phyloP scores from a whole-genome alignment of 2,113 vertebrate genomes.

The Dipodomys stephensi region DNA sequence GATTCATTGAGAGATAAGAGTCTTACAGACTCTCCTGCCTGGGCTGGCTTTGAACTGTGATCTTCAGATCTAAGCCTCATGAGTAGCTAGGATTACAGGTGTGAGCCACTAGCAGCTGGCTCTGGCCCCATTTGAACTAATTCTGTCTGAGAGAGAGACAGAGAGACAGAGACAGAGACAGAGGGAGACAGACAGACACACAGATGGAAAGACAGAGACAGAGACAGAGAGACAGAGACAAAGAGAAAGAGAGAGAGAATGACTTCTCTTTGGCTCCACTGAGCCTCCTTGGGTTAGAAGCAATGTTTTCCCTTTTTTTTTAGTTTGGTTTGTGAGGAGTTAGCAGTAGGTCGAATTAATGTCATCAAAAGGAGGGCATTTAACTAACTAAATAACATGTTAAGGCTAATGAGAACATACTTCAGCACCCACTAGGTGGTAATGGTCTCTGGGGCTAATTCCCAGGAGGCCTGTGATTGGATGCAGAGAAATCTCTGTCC shows the following conservation, averaged over 20 bases:
- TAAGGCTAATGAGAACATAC: slow-evolving; percentile 85
- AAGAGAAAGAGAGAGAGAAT: too few species aligned
- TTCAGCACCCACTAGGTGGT: slow-evolving; percentile 77
- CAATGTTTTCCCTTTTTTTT: slow-evolving; percentile 69
- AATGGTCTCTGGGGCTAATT: slow-evolving; percentile 78
- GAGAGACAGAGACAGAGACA: neutral
- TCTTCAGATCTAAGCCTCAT: too few species aligned
- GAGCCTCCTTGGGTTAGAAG: slow-evolving; percentile 64
- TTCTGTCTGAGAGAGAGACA: slow-evolving; percentile 70
- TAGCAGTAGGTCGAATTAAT: slow-evolving; percentile 84
- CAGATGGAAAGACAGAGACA: too few species aligned
- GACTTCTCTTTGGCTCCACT: slow-evolving; percentile 14
- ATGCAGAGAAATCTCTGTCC: slow-evolving; percentile 48
- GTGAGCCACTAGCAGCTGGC: too few species aligned
- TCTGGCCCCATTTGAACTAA: neutral
- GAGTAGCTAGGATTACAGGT: too few species aligned
- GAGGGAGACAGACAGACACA: neutral
- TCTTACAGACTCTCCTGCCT: too few species aligned
- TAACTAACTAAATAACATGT: slow-evolving; percentile 87
- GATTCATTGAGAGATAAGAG: too few species aligned
- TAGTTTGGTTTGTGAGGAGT: slow-evolving; percentile 73
- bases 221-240: too few species aligned
- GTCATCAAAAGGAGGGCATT: slow-evolving; percentile 87
- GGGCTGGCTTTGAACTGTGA: too few species aligned
- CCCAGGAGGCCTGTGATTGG: slow-evolving; percentile 60